A percentile compares a stretch with the other conserved stretches of the same genome.
Conservation (phyloP, 2,888 invertebrate genomes). For the Sesamia inferens region DNA sequence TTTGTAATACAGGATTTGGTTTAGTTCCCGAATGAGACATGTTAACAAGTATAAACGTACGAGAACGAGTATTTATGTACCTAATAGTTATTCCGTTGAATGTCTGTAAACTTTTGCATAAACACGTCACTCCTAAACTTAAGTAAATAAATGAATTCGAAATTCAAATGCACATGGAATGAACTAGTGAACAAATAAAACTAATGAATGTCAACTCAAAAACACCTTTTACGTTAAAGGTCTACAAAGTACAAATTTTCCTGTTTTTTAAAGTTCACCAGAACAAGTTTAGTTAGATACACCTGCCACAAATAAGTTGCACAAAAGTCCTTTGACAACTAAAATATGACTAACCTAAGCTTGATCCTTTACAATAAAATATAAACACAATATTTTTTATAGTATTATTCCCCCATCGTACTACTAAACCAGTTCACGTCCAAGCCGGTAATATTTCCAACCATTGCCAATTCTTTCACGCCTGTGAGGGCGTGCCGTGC, state of each 20-base stretch:
- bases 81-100: background rate
- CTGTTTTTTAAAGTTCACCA: background rate
- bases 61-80: background rate
- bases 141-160: background rate
- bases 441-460: slow-evolving; percentile 51
- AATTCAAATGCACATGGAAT: background rate
- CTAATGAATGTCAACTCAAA: background rate
- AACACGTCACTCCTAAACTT: background rate
- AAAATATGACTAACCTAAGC: background rate
- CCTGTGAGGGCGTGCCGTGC: slow-evolving; percentile 51
- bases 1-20: background rate
- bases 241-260: background rate
- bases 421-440: slow-evolving; percentile 13
- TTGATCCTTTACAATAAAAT: background rate
- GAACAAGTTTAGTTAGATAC: background rate
- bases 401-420: slow-evolving; percentile 9
- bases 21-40: background rate
- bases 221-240: background rate
- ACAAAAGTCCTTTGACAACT: background rate
- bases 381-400: background rate
- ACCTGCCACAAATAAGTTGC: background rate
- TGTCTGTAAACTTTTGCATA: background rate
- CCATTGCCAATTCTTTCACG: slow-evolving; percentile 61
- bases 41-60: background rate
- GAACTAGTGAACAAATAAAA: background rate